Percentiles rank a stretch among this genome's conserved stretches.
phyloP scores from a whole-genome alignment of 2,888 invertebrate species.

The Parelbella ahira region DNA sequence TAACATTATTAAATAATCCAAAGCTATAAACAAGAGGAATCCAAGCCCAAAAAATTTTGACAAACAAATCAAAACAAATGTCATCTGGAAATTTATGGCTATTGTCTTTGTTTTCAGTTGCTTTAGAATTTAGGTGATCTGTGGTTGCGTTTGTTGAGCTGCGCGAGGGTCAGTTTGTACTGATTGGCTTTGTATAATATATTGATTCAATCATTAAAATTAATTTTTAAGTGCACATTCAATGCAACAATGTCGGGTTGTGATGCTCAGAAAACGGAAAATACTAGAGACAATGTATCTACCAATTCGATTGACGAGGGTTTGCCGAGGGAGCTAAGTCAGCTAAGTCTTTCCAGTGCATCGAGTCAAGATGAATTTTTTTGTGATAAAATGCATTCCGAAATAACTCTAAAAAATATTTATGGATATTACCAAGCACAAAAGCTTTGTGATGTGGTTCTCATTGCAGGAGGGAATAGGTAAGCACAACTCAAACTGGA shows the following conservation, averaged over 20 bases:
- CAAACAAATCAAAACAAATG: no score
- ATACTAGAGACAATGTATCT: slow-evolving; percentile 71
- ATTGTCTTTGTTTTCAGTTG: no score
- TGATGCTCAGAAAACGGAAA: slow-evolving; percentile 63
- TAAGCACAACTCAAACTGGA: slow-evolving; percentile 35
- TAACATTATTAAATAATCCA: no score
- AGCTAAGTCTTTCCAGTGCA: slow-evolving; percentile 83
- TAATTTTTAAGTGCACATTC: slow-evolving; percentile 1
- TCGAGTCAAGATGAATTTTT: slow-evolving; percentile 89
- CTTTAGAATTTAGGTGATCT: no score
- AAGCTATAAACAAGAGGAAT: no score
- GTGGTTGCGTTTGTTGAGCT: no score
- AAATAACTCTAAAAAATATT: slow-evolving; percentile 90
- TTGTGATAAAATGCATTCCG: slow-evolving; percentile 89
- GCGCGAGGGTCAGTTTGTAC: no score
- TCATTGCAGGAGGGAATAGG: slow-evolving; percentile 89
- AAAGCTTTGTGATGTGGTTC: slow-evolving; percentile 92
- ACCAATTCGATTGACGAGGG: slow-evolving; percentile 78
- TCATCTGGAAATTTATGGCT: no score
- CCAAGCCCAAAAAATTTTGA: no score
- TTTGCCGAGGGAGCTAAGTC: slow-evolving; percentile 84
- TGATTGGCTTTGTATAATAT: no score
- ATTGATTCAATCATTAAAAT: no score
- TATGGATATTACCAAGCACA: slow-evolving; percentile 89
- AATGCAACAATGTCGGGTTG: slow-evolving; percentile 58